Evolutionary conservation across 2,888 invertebrate genomes (phyloP), one percentile per base, ranked within the genome.

Genomic region (Lepetodrilus schrolli): DNA sequence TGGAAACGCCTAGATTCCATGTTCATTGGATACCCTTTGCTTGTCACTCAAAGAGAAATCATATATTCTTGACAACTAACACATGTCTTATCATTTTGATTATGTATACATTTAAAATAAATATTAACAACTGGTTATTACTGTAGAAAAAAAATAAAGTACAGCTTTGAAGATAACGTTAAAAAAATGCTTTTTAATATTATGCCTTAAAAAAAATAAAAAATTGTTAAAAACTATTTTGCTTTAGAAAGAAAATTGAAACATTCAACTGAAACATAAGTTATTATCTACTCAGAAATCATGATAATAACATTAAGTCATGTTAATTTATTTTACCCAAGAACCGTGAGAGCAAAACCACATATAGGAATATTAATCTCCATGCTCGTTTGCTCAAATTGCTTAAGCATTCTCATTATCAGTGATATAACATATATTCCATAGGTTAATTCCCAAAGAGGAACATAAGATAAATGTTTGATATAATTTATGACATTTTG

Each of bases 401-500:
- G n/a, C n/a, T n/a, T n/a, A n/a, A n/a, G n/a, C n/a, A n/a, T n/a
- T n/a, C n/a, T n/a, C 43, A 43, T 43, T 43, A 43, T 43, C n/a
- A 8, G n/a, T 43, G 43, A 43, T 17, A 43, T 43, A 43, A 58
- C 17, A 30, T 30, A 4, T 34, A 30, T 58, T 30, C 26, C 34
- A 30, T 34, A 30, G 26, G 58, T 58, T 26, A 30, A 34, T 58
- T 58, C 58, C 58, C 58, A 58, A 58, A 10, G 30, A n/a, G 34
- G 26, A 58, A 13, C 30, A 58, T 58, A 58, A 34, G 58, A 34
- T 26, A 58, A 58, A 58, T 58, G 58, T 26, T 17, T 58, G 58
- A 30, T 58, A 58, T 58, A 58, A 17, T 58, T 58, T 58, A 58
- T 58, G 58, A 58, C 58, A 58, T 58, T 58, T 58, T 58, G 26